Evolutionary conservation across 2,113 vertebrate species (phyloP), one percentile per base, ranked within the genome.

Genomic region (Gambusia holbrooki): DNA sequence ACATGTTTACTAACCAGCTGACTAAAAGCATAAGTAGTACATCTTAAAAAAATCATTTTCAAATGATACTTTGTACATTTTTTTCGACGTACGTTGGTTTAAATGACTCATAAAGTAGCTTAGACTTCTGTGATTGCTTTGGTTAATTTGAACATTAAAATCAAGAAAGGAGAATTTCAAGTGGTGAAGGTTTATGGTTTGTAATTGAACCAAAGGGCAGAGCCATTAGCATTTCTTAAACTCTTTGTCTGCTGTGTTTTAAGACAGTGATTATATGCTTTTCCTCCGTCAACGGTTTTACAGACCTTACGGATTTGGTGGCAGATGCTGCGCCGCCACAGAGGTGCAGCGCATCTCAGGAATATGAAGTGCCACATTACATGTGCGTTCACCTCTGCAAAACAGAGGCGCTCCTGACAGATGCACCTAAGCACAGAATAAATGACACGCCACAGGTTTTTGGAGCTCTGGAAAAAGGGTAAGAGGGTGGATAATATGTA

Each of bases 341-440:
- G 74, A 65, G 73, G 64, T 64, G 73, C 62, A 14, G 58, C 3
- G 5, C 60, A 84, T 61, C 51, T 15, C 65, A 65, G 27, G 71
- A 87, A 82, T 87, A 83, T 71, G 74, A 80, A 84, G 80, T 63
- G 69, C 33, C 64, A 48, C 77, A 83, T 90, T 82, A 87, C 62
- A 58, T 74, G 80, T 79, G 81, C 74, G 78, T 79, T 85, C 86
- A 85, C 80, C 74, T 84, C 72, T 63, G 63, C 35, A 62, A 77
- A 84, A 77, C 70, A 77, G 73, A 70, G 45, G 61, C 19, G 67
- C 66, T 62, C 69, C 69, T 15, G 45, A 73, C 80, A 84, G 80
- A 83, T 87, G 76, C 70, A 64, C 5, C 81, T 76, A 70, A 61
- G 61, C 76, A 76, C 61, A 19, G 73, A 82, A 91, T 77, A 83